Evolutionary conservation across 2,113 vertebrate genomes (phyloP).

Genomic region (Equus przewalskii): DNA sequence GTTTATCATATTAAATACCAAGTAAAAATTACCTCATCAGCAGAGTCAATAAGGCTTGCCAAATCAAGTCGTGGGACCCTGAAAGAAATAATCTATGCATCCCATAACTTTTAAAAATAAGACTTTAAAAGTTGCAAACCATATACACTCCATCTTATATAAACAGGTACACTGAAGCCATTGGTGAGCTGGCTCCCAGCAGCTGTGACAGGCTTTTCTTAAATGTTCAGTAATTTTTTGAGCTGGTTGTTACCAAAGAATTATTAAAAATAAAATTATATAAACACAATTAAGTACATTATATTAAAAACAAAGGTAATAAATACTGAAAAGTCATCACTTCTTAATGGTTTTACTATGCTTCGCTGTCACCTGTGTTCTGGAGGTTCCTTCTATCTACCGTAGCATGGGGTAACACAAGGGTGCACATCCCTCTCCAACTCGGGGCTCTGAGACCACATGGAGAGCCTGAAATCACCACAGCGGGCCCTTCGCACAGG

Average conservation of each 20-base stretch:
- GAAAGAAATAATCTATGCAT: conserved; percentile 74
- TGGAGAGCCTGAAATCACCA: neutral
- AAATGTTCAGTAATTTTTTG: neutral
- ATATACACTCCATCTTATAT: neutral
- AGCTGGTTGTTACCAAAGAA: neutral
- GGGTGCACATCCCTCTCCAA: neutral
- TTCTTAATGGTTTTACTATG: neutral
- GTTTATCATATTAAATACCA: conserved; percentile 19
- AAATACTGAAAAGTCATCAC: neutral
- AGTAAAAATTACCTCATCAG: conserved; percentile 88
- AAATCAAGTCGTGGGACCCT: conserved; percentile 90
- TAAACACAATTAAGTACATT: neutral
- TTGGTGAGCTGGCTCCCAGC: neutral
- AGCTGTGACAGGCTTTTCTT: neutral
- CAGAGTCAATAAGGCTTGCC: conserved; percentile 86
- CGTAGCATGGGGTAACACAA: neutral
- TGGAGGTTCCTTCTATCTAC: neutral
- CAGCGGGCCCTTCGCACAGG: neutral
- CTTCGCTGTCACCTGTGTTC: neutral
- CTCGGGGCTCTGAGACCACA: neutral
- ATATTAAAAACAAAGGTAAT: neutral
- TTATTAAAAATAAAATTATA: neutral
- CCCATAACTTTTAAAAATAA: conserved; percentile 25
- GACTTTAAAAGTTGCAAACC: conserved; percentile 16
- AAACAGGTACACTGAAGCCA: neutral